These are phyloP conservation scores for Zaprionus kolodkinae DNA, from an alignment of 1,140 invertebrate genomes.

Conservation along the genomic window DNA sequence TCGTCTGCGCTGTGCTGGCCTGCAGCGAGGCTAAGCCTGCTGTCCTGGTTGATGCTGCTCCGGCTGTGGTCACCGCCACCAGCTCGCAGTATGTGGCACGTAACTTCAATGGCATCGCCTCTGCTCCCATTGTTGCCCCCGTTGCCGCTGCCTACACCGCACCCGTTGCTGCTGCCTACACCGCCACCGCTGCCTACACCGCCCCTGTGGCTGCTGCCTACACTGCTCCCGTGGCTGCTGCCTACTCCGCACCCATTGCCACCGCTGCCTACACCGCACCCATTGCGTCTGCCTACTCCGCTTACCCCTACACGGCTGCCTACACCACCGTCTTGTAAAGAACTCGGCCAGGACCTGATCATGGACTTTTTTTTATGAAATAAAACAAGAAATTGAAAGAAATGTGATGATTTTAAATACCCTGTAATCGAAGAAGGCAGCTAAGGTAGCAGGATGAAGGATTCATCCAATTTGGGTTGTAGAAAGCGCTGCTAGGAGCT, in stretches of 20 bases:
- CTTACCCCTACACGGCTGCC: constrained; percentile 53
- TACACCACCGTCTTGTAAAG: constrained; percentile 67
- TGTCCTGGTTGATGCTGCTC: constrained; percentile 59
- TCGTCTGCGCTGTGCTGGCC: constrained; percentile 73
- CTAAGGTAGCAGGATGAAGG: too few relatives aligned
- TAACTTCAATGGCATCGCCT: constrained; percentile 83
- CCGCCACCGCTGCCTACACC: constrained; percentile 62
- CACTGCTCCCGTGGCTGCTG: constrained; percentile 52
- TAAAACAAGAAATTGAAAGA: constrained; percentile 44
- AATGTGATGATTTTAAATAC: background rate
- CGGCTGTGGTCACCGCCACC: constrained; percentile 84
- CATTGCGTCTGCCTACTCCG: constrained; percentile 55
- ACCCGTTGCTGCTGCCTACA: constrained; percentile 54
- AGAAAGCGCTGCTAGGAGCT: too few relatives aligned
- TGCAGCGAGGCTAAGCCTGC: constrained; percentile 75
- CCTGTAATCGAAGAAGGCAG: too few relatives aligned
- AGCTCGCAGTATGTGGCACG: constrained; percentile 85
- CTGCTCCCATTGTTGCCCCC: constrained; percentile 68
- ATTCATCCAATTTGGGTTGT: too few relatives aligned
- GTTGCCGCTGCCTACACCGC: constrained; percentile 48
- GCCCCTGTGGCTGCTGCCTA: constrained; percentile 63
- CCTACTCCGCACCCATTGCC: constrained; percentile 57
- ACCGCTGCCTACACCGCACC: constrained; percentile 47
- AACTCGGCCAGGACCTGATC: background rate
- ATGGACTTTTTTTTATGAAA: background rate